phyloP scores from a whole-genome alignment of 2,113 vertebrate genomes.

The Anas platyrhynchos region DNA sequence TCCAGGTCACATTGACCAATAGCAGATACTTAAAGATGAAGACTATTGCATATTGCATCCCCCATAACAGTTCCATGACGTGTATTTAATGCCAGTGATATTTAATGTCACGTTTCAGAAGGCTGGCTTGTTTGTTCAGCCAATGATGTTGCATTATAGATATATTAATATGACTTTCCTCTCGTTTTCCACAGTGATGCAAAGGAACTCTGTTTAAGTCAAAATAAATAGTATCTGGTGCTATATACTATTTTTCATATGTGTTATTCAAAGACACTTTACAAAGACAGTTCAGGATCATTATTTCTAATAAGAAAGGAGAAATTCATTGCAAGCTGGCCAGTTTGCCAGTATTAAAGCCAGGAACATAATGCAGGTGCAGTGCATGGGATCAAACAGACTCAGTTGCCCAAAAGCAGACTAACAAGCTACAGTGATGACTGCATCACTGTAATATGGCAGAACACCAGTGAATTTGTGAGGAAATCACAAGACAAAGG shows the following conservation, averaged over 20 bases:
- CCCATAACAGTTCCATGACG: background rate
- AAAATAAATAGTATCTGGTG: background rate
- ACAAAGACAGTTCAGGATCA: background rate
- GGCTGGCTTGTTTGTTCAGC: background rate
- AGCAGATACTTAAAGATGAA: background rate
- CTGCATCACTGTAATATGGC: background rate
- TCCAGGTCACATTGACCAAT: background rate
- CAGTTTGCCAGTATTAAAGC: background rate
- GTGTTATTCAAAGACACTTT: background rate
- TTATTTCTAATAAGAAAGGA: background rate
- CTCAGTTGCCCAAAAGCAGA: background rate
- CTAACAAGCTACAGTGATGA: background rate
- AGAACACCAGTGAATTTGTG: background rate
- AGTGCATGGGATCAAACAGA: background rate
- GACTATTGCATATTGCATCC: background rate
- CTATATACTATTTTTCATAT: background rate
- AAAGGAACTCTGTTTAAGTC: background rate
- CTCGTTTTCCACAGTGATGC: background rate
- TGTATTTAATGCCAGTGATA: background rate
- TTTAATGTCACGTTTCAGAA: constrained; percentile 1
- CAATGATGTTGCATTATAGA: background rate
- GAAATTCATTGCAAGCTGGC: background rate
- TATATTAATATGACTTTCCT: background rate
- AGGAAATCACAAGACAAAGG: background rate
- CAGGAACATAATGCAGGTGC: background rate